Base-by-base conservation (phyloP, 1,140 invertebrate species). In the Samia ricini region DNA sequence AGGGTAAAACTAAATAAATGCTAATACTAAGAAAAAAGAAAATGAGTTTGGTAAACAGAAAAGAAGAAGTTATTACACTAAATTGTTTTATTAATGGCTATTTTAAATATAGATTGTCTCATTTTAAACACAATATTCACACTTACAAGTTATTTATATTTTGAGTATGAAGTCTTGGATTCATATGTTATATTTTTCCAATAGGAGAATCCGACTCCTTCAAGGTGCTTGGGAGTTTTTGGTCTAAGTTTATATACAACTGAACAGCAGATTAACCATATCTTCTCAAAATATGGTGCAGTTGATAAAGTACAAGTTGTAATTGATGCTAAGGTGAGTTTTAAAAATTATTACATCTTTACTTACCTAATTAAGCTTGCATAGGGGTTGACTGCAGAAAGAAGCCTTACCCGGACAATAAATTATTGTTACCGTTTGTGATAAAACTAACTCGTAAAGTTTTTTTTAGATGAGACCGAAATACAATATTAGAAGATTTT, bases 291-390 rank as follows among this genome's bases (percentile, higher is more conserved):
- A 84, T 99, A 95, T 91, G 98, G 98, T 3, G 94, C 94, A 0
- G 94, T 99, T 29, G 97, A 98, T 80, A 95, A 97, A 81, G 96
- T 98, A n/a, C 96, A 98, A 91, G 95, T 99, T 72, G 97, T 99
- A 29, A 97, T 98, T 81, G 98, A 99, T 91, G 97, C 97, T 51
- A 97, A 98, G 94, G 97, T 98, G 92, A 91, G 79, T 61, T 26
- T 26, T 24, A 5, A 19, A 4, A 7, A 58, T 18, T 24, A 10
- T n/a, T 56, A 56, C 8, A 56, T 24, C 20, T 0, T 24, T 26
- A 15, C 26, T 56, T 56, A 56, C 0, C 10, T 21, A 23, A 26
- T 56, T 26, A n/a, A 26, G 8, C 26, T 26, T 4, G 26, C 8
- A 8, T 26, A 8, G 26, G 8, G 26, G 3, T 26, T 26, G 8